phyloP scores from a whole-genome alignment of 92 coral and sea anemone species.

The Epizoanthus rinbou region DNA sequence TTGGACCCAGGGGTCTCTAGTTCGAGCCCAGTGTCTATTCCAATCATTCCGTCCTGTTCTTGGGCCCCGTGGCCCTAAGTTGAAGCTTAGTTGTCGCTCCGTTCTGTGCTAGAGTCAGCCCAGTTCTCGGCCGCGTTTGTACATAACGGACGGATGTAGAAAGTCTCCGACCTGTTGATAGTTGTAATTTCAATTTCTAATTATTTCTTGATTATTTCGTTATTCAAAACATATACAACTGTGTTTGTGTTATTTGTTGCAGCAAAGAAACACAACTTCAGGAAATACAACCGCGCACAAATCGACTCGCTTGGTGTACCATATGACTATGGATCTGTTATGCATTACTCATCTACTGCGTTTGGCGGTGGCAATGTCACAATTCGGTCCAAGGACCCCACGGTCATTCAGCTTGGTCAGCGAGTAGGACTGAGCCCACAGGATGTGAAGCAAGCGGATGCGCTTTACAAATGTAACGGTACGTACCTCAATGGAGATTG shows the following conservation, averaged over 20 bases:
- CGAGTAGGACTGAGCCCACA: conserved; percentile 70
- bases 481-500: background rate
- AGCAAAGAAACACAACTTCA: conserved; percentile 83
- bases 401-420: conserved; percentile 74
- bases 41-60: too few species aligned
- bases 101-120: too few species aligned
- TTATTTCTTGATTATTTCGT: too few species aligned
- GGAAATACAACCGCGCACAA: conserved; percentile 76
- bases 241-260: background rate
- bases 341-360: conserved; percentile 90
- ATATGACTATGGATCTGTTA: conserved; percentile 82
- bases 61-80: too few species aligned
- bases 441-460: conserved; percentile 72
- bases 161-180: background rate
- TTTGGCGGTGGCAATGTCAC: conserved; percentile 61
- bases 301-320: conserved; percentile 81
- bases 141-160: background rate
- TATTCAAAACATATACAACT: background rate
- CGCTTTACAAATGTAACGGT: conserved; percentile 73
- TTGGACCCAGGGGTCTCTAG: too few species aligned
- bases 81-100: background rate
- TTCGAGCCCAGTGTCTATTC: background rate
- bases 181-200: too few species aligned
- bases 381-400: conserved; percentile 55
- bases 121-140: background rate